A percentile compares a stretch with the other conserved stretches of the same genome.
phyloP scores from a whole-genome alignment of 2,888 invertebrate genomes.

The Epiblema foenella region DNA sequence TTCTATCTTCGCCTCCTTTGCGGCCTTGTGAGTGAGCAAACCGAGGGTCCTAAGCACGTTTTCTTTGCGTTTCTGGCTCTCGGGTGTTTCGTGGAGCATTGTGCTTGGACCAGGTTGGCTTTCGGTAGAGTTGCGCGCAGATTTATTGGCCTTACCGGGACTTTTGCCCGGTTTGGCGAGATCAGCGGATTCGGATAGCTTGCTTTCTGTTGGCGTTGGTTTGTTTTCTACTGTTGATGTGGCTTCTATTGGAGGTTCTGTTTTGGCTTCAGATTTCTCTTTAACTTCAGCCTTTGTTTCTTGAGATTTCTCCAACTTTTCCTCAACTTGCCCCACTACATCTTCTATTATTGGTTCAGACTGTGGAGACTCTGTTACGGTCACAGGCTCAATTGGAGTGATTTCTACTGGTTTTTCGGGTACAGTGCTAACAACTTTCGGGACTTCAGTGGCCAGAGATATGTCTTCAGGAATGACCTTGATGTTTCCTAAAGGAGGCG shows the following conservation, averaged over 20 bases:
- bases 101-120: slow-evolving; percentile 72
- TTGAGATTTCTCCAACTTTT: slow-evolving; percentile 44
- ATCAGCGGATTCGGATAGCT: slow-evolving; percentile 42
- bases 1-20: slow-evolving; percentile 87
- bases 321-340: slow-evolving; percentile 18
- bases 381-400: slow-evolving; percentile 39
- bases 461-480: slow-evolving; percentile 64
- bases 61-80: slow-evolving; percentile 88
- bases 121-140: slow-evolving; percentile 66
- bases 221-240: slow-evolving; percentile 34
- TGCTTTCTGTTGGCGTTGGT: slow-evolving; percentile 39
- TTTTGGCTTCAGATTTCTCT: slow-evolving; percentile 39
- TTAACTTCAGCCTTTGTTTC: slow-evolving; percentile 40
- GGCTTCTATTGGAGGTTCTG: slow-evolving; percentile 38
- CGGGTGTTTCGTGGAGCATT: slow-evolving; percentile 82
- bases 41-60: slow-evolving; percentile 90
- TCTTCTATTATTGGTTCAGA: slow-evolving; percentile 44
- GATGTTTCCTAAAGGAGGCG: slow-evolving; percentile 66
- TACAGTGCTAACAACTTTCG: slow-evolving; percentile 48
- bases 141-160: slow-evolving; percentile 58
- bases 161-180: slow-evolving; percentile 51
- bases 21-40: slow-evolving; percentile 89
- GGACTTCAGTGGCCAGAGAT: slow-evolving; percentile 59
- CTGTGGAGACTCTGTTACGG: slow-evolving; percentile 35
- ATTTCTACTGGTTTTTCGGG: slow-evolving; percentile 31